A percentile compares a stretch with the other conserved stretches of the same genome.
Conservation (phyloP, 2,797 vertebrate genomes). For the Potorous gilbertii region DNA sequence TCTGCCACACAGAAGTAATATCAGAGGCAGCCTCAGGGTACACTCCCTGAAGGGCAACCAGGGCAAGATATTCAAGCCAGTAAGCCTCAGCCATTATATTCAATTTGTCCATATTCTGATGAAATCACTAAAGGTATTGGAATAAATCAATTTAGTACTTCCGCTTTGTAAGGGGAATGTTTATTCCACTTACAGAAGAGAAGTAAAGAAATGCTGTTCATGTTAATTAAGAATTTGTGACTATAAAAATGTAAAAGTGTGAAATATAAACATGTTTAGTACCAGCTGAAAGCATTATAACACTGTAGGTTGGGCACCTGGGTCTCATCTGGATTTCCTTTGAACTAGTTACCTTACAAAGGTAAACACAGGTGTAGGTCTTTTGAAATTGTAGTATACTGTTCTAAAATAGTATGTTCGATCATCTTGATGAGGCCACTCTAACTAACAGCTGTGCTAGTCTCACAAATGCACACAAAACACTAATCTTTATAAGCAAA, state of each 20-base stretch:
- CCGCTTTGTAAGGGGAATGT: conserved; percentile 2
- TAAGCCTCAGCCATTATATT: conserved; percentile 34
- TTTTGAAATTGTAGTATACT: conserved; percentile 67
- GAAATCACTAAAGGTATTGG: neutral
- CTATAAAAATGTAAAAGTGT: conserved; percentile 56
- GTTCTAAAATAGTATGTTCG: conserved; percentile 67
- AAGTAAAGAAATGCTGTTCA: conserved; percentile 62
- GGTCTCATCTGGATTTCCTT: conserved; percentile 75
- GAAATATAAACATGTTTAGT: conserved; percentile 75
- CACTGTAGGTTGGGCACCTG: conserved; percentile 74
- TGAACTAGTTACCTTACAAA: conserved; percentile 67
- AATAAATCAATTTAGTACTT: conserved; percentile 57
- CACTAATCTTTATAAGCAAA: conserved; percentile 63
- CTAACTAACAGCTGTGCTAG: conserved; percentile 74
- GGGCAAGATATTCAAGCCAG: conserved; percentile 39
- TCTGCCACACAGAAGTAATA: neutral
- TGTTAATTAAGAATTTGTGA: conserved; percentile 69
- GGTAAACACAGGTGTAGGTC: conserved; percentile 79
- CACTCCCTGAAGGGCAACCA: neutral
- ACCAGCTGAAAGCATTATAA: conserved; percentile 73
- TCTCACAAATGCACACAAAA: conserved; percentile 64
- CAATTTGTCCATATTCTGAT: neutral
- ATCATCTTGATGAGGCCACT: conserved; percentile 70
- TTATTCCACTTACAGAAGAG: conserved; percentile 37
- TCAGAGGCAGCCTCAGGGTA: conserved; percentile 6